phyloP scores from a whole-genome alignment of 2,797 vertebrate genomes.

The Emys orbicularis region DNA sequence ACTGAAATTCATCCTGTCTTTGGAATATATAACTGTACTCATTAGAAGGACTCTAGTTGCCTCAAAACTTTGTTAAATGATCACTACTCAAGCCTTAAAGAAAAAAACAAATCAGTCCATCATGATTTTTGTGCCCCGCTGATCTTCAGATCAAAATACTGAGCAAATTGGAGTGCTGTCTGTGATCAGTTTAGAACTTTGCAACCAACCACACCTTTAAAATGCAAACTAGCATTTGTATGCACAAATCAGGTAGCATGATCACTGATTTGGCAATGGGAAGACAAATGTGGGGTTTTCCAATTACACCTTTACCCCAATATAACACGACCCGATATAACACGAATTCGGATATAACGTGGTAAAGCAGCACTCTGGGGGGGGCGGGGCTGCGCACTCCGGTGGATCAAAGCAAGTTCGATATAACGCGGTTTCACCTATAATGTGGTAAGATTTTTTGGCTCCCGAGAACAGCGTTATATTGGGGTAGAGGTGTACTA shows the following conservation, averaged over 20 bases:
- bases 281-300: neutral
- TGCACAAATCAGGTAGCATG: neutral
- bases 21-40: neutral
- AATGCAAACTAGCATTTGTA: neutral
- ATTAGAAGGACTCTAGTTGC: neutral
- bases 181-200: neutral
- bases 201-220: neutral
- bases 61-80: neutral
- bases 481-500: too few relatives aligned
- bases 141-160: neutral
- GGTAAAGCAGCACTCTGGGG: too few relatives aligned
- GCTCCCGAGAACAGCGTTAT: too few relatives aligned
- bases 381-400: too few relatives aligned
- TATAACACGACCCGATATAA: too few relatives aligned
- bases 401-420: too few relatives aligned
- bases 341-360: too few relatives aligned
- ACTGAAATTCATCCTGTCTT: neutral
- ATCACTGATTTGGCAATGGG: neutral
- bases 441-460: too few relatives aligned
- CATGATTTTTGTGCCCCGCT: neutral
- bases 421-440: too few relatives aligned
- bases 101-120: neutral
- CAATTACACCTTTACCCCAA: neutral
- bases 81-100: neutral
- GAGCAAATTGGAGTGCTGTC: neutral